Evolutionary conservation across 2,797 vertebrate species (phyloP), one percentile per base, ranked within the genome.

Genomic region (Nasua narica): DNA sequence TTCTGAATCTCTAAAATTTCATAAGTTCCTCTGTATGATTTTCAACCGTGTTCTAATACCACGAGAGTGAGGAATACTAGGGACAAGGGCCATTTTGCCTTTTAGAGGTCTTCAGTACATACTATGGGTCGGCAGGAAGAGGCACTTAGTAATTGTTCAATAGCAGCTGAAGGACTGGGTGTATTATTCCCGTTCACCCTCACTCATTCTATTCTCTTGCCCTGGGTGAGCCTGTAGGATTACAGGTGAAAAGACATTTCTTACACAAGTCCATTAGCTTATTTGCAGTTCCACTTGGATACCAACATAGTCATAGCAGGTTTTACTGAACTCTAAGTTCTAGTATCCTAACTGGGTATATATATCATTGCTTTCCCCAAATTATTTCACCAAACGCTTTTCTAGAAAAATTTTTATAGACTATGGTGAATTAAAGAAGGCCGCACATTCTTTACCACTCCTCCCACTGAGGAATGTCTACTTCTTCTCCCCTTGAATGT

Each of bases 1-100:
- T 84, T 70, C 56, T 91, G 56, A 52, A 81, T 95, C 76, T 95
- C 65, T 93, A 90, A 92, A 81, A 87, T 93, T 79, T 81, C 29
- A 13, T 84, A 70, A 40, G 72, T 79, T 54, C 65, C 0, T 18
- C 37, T 78, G 0, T 60, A 50, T 29, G 16, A 76, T 74, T 48
- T 78, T 43, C 25, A 76, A 6, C 27, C 40, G 12, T 35, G 19
- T 96, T 82, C 54, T 72, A 32, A 54, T 60, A 14, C 32, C 15
- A 1, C 40, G 19, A 77, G 4, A 37, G 10, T 76, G 10, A 87
- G 40, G 7, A 56, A 76, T 27, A 29, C 78, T 15, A 72, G 40
- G n/a, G 11, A 16, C 6, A 46, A 48, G 13, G 6, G 8, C 9
- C 43, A 37, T 83, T 81, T 83, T 92, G 6, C 35, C 48, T 83